These are phyloP conservation scores for Parauchenoglanis ngamensis DNA, from an alignment of 2,797 vertebrate genomes.

Conservation along the genomic window DNA sequence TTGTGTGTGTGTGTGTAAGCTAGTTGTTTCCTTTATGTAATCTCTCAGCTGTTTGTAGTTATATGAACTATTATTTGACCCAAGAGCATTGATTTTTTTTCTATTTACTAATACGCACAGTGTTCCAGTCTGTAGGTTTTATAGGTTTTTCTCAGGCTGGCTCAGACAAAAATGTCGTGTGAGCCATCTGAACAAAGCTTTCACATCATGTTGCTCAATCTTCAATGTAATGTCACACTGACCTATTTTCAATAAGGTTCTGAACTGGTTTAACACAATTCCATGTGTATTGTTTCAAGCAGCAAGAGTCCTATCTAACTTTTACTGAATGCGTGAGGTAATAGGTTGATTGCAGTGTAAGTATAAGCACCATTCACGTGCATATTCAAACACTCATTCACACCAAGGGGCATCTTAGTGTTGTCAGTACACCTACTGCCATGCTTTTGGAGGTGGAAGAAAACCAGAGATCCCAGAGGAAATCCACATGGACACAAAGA, in stretches of 20 bases:
- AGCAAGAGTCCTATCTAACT: background rate
- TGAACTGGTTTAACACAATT: background rate
- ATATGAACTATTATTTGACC: constrained; percentile 39
- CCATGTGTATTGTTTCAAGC: background rate
- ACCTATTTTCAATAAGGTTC: constrained; percentile 9
- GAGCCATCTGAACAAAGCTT: constrained; percentile 59
- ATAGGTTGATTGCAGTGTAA: background rate
- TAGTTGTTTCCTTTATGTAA: constrained; percentile 16
- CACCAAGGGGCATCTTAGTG: background rate
- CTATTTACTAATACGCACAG: constrained; percentile 41
- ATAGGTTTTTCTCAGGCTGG: constrained; percentile 42
- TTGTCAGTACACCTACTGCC: background rate
- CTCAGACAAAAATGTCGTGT: constrained; percentile 42
- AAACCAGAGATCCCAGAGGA: background rate
- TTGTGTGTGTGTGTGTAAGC: constrained; percentile 6
- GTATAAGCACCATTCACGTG: background rate
- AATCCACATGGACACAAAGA: background rate
- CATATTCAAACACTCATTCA: background rate
- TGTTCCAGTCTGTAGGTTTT: constrained; percentile 39
- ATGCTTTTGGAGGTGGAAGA: background rate
- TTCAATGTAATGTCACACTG: constrained; percentile 50
- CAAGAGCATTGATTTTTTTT: constrained; percentile 46
- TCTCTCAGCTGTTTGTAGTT: constrained; percentile 21
- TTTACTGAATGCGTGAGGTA: constrained; percentile 16
- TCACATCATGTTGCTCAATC: constrained; percentile 52